Conservation (phyloP, 2,113 vertebrate genomes). For the Pyxicephalus adspersus region DNA sequence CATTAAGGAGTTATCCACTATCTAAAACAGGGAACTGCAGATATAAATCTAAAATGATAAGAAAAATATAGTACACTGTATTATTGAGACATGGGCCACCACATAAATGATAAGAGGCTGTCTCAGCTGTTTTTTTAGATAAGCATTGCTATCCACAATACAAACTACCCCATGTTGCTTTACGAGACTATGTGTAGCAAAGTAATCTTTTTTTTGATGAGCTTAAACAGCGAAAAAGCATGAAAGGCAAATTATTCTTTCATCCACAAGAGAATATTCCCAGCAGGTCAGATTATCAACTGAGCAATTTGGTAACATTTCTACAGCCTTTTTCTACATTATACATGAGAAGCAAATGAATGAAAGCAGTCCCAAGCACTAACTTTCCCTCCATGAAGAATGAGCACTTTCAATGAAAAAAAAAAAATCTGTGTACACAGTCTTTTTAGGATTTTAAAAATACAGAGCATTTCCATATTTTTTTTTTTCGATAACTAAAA, state of each 20-base stretch:
- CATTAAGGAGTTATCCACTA: neutral
- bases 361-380: slow-evolving; percentile 50
- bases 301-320: slow-evolving; percentile 54
- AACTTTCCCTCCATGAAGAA: slow-evolving; percentile 21
- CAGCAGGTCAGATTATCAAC: slow-evolving; percentile 56
- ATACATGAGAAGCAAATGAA: slow-evolving; percentile 58
- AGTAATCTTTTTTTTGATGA: slow-evolving; percentile 59
- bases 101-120: slow-evolving; percentile 32
- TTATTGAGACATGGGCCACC: slow-evolving; percentile 22
- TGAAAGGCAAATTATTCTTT: slow-evolving; percentile 65
- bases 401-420: slow-evolving; percentile 7
- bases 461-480: neutral
- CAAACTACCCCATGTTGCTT: slow-evolving; percentile 32
- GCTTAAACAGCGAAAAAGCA: slow-evolving; percentile 56
- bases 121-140: slow-evolving; percentile 49
- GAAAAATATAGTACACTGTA: neutral
- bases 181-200: slow-evolving; percentile 36
- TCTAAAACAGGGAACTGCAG: neutral
- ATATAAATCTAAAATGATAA: slow-evolving; percentile 25
- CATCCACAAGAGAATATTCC: slow-evolving; percentile 55
- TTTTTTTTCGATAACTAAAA: neutral
- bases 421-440: slow-evolving; percentile 20
- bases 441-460: slow-evolving; percentile 1
- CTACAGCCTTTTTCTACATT: slow-evolving; percentile 59
- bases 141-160: slow-evolving; percentile 42